These are phyloP conservation scores for Drosophila putrida DNA, from an alignment of 2,888 invertebrate species.

Conservation along the genomic window DNA sequence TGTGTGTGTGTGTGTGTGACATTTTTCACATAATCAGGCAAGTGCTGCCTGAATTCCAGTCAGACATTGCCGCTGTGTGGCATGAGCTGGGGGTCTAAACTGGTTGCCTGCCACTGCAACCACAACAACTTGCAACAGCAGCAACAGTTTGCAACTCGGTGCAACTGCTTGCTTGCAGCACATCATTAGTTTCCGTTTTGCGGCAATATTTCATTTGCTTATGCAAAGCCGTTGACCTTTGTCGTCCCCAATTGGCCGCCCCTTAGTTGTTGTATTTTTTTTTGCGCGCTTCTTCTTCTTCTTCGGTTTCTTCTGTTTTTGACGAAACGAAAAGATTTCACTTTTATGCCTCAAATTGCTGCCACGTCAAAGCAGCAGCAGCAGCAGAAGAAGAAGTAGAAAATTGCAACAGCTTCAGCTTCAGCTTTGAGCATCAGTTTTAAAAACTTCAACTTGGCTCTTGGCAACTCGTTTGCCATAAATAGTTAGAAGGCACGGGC, in stretches of 20 bases:
- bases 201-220: slow-evolving; percentile 82
- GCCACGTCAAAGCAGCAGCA: slow-evolving; percentile 41
- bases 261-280: background rate
- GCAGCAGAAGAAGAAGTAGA: background rate
- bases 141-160: slow-evolving; percentile 24
- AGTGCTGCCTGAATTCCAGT: slow-evolving; percentile 77
- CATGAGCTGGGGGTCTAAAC: slow-evolving; percentile 54
- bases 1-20: slow-evolving; percentile 66
- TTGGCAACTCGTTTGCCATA: slow-evolving; percentile 76
- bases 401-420: slow-evolving; percentile 27
- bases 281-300: too few species aligned
- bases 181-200: slow-evolving; percentile 84
- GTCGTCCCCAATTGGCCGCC: slow-evolving; percentile 33
- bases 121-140: slow-evolving; percentile 24
- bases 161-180: slow-evolving; percentile 65
- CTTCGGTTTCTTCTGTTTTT: slow-evolving; percentile 1
- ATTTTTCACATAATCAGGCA: slow-evolving; percentile 82
- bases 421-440: slow-evolving; percentile 23
- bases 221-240: slow-evolving; percentile 78
- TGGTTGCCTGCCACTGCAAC: slow-evolving; percentile 52
- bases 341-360: slow-evolving; percentile 70
- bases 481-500: slow-evolving; percentile 82
- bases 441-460: slow-evolving; percentile 21
- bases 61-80: slow-evolving; percentile 64
- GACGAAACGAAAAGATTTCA: slow-evolving; percentile 60